Base-by-base conservation (phyloP, 2,888 invertebrate species). In the Drosophila helvetica region DNA sequence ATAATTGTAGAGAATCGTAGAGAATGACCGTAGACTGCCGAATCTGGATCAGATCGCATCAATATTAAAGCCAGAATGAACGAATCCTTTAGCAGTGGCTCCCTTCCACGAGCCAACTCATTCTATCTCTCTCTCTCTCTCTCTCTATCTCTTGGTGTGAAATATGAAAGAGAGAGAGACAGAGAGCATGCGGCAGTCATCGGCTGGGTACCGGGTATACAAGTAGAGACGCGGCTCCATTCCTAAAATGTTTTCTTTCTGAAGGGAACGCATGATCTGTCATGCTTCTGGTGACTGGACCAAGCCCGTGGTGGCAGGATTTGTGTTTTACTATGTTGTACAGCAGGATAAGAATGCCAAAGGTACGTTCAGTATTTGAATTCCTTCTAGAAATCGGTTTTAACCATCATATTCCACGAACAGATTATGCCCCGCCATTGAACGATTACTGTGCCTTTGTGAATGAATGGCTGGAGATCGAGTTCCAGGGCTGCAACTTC, bases 401-500 rank as follows among this genome's bases (percentile, higher is more conserved):
- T 2, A 38, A 38, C 7, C 6, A 2, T 15, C 2, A 15, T 3
- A 18, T 17, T 12, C 0, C n/a, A 0, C 42, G 2, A 3, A 5
- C 33, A 91, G 96, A 96, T 81, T 94, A 94, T 88, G 94, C 94
- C 25, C 93, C 93, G 55, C 96, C 96, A 0, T 90, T 95, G 15
- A 95, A 95, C 15, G 96, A 97, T 89, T 92, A 96, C 12, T 95
- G 95, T 90, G 95, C 95, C 79, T 98, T 98, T 90, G 96, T 97
- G 90, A 97, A 97, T 90, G 97, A 98, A 90, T 98, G 97, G 97
- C 94, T 98, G 92, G 97, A 98, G 91, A 96, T 98, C 0, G 97
- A 97, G 90, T 94, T 97, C 22, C 90, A 91, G 60, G 92, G 91
- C 33, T 90, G 89, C 50, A 86, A 76, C 56, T 86, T 80, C 45